These are phyloP conservation scores for Tetranychus piercei DNA, from an alignment of 2,888 invertebrate species.

Conservation along the genomic window DNA sequence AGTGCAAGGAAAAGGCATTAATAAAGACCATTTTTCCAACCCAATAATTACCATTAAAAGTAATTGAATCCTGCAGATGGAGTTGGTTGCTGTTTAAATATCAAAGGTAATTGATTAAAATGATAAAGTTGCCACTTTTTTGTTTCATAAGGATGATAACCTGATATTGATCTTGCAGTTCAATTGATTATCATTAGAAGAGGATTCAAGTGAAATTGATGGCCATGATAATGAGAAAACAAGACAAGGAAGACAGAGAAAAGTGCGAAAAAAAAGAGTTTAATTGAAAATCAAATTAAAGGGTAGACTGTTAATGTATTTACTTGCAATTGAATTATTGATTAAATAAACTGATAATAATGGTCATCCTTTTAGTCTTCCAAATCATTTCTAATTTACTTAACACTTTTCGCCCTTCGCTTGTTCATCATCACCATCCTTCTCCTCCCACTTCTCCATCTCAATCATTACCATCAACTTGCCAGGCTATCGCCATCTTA, in stretches of 20 bases:
- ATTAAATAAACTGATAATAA: conserved; percentile 1
- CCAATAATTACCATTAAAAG: no score
- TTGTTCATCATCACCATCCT: no score
- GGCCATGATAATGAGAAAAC: neutral
- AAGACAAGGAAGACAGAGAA: neutral
- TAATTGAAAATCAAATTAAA: conserved; percentile 1
- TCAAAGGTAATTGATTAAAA: no score
- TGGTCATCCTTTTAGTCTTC: neutral
- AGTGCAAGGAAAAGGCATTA: no score
- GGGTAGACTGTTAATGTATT: neutral
- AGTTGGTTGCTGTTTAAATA: no score
- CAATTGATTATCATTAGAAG: no score
- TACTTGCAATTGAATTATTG: neutral
- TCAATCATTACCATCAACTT: neutral
- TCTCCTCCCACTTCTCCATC: neutral
- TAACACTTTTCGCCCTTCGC: neutral
- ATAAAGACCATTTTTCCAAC: no score
- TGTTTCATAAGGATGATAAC: no score
- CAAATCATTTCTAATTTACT: neutral
- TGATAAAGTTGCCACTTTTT: no score
- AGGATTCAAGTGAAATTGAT: neutral
- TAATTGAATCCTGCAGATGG: no score
- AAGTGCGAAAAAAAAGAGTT: neutral
- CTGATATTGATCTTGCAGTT: no score
- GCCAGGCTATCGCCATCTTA: neutral